Evolutionary conservation across 2,113 vertebrate genomes (phyloP).

Genomic region (Ptilorrhoa leucosticta): DNA sequence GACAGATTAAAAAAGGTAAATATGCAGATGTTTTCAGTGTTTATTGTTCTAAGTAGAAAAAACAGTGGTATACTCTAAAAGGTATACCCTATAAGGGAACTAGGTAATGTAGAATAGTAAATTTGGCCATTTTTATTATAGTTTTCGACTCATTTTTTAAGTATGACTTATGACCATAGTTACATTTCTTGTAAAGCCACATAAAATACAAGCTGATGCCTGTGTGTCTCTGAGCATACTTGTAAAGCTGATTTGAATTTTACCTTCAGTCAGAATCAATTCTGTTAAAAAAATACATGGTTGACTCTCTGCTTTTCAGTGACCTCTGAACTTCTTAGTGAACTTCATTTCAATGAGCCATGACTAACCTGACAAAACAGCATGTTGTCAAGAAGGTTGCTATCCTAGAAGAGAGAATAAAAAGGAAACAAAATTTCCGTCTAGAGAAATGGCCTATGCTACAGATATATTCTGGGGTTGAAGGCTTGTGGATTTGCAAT

Average conservation of each 20-base stretch:
- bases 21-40: background rate
- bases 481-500: background rate
- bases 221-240: background rate
- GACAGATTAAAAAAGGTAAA: background rate
- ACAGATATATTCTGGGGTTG: background rate
- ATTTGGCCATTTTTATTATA: background rate
- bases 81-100: background rate
- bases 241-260: background rate
- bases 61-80: background rate
- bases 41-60: background rate
- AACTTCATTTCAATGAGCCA: background rate
- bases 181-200: background rate
- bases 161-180: background rate
- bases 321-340: background rate
- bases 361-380: background rate
- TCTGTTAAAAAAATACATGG: background rate
- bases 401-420: background rate
- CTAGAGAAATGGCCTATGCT: background rate
- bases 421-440: background rate
- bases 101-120: background rate
- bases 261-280: background rate
- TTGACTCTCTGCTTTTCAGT: background rate
- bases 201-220: background rate
- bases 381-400: background rate
- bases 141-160: background rate